A percentile compares a stretch with the other conserved stretches of the same genome.
phyloP scores from a whole-genome alignment of 1,140 invertebrate species.

The Akabosia matsudoensis region DNA sequence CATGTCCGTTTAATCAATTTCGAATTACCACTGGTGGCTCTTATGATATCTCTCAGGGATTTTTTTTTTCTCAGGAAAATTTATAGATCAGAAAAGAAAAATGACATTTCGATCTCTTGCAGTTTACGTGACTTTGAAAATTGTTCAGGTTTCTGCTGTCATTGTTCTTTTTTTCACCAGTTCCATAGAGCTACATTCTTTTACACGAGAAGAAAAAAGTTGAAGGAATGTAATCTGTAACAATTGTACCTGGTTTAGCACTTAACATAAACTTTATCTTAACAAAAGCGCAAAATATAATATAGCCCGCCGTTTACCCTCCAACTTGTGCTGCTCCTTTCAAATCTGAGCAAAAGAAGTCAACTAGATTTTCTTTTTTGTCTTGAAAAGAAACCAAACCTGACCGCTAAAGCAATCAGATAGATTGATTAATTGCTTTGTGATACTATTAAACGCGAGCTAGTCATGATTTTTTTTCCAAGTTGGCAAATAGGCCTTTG shows the following conservation, averaged over 20 bases:
- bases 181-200: neutral
- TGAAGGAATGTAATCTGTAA: conserved; percentile 22
- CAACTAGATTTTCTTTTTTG: neutral
- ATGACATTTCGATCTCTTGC: neutral
- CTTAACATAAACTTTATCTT: conserved; percentile 16
- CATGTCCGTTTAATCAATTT: too few species aligned
- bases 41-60: too few species aligned
- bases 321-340: too few species aligned
- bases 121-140: conserved; percentile 15
- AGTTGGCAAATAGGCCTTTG: too few species aligned
- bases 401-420: neutral
- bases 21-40: too few species aligned
- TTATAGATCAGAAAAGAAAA: neutral
- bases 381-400: neutral
- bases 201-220: neutral
- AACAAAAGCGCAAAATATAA: too few species aligned
- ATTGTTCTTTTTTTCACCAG: conserved; percentile 5
- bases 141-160: conserved; percentile 4
- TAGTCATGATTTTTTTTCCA: conserved; percentile 7
- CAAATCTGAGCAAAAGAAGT: neutral
- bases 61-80: too few species aligned
- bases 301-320: too few species aligned
- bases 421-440: conserved; percentile 24
- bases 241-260: conserved; percentile 24
- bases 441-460: conserved; percentile 21